Base-by-base conservation (phyloP, 2,888 invertebrate genomes). In the Netelia fuscicornis region DNA sequence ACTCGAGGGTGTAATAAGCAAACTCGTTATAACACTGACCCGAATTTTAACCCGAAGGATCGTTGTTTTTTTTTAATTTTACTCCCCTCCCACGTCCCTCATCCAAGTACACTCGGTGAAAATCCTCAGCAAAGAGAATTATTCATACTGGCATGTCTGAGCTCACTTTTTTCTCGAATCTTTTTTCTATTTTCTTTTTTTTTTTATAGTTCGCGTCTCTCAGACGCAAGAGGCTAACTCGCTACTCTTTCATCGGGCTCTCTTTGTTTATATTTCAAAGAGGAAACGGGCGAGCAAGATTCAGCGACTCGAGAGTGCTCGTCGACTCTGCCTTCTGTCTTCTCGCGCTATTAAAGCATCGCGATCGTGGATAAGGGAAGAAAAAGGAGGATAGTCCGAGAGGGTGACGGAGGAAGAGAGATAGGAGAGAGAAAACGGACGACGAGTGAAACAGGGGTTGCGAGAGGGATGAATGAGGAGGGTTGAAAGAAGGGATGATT, bases 1-100 rank as follows among this genome's bases (percentile, higher is more conserved):
- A 25, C 65, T 44, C 58, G 23, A 60, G 79, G 79, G 83, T 79
- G 75, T 83, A 79, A 83, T 83, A 79, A 80, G 84, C 76, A 72
- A 81, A 84, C 84, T 84, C 84, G 72, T 84, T 84, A 79, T 79
- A 83, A 83, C 79, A 83, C 80, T 77, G 84, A 81, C 81, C 81
- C 81, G 84, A 81, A 81, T 81, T 76, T 81, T 84, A 52, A 64
- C 84, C 52, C 67, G 76, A 72, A 60, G 54, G 76, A 72, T 68
- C 11, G 6, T 68, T 48, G 48, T 11, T 68, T 68, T 48, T 68
- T 68, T 48, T 68, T 8, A 17, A 17, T 65, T 11, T 17, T 48
- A 2, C 48, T 52, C 56, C 52, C 52, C 56, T 42, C 54, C 58
- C 13, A 58, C 25, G n/a, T 48, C 37, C n/a, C n/a, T 11, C 54